Percentiles rank a stretch among this genome's conserved stretches.
Conservation (phyloP, 2,113 vertebrate genomes). For the Semicossyphus pulcher region DNA sequence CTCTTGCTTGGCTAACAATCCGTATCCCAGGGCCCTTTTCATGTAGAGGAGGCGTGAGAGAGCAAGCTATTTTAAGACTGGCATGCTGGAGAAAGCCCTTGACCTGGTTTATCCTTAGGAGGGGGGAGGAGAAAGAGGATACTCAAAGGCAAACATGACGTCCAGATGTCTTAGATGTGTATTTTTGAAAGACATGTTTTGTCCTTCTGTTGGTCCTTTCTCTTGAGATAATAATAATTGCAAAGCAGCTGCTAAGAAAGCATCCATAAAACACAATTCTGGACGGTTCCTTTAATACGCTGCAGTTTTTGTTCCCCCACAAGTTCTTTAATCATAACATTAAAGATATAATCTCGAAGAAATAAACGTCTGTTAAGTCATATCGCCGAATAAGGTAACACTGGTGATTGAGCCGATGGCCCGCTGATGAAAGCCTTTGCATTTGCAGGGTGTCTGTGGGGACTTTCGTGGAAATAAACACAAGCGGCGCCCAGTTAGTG, state of each 20-base stretch:
- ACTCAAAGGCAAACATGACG: conserved; percentile 53
- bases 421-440: no score
- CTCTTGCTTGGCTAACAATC: conserved; percentile 46
- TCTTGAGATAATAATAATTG: conserved; percentile 3
- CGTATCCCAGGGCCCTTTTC: conserved; percentile 58
- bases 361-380: no score
- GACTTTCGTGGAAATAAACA: no score
- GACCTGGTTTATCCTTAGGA: conserved; percentile 76
- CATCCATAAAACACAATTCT: neutral
- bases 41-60: conserved; percentile 60
- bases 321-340: neutral
- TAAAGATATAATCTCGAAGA: no score
- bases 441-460: no score
- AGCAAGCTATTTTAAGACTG: conserved; percentile 71
- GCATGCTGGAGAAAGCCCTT: conserved; percentile 72
- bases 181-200: conserved; percentile 16
- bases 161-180: conserved; percentile 45
- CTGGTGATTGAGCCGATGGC: no score
- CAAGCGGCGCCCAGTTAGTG: no score
- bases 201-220: conserved; percentile 1
- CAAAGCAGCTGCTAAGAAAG: neutral
- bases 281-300: neutral
- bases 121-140: conserved; percentile 45
- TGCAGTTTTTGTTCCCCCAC: neutral
- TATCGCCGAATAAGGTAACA: no score